These are phyloP conservation scores for Panopea generosa DNA, from an alignment of 2,888 invertebrate genomes.

Conservation along the genomic window DNA sequence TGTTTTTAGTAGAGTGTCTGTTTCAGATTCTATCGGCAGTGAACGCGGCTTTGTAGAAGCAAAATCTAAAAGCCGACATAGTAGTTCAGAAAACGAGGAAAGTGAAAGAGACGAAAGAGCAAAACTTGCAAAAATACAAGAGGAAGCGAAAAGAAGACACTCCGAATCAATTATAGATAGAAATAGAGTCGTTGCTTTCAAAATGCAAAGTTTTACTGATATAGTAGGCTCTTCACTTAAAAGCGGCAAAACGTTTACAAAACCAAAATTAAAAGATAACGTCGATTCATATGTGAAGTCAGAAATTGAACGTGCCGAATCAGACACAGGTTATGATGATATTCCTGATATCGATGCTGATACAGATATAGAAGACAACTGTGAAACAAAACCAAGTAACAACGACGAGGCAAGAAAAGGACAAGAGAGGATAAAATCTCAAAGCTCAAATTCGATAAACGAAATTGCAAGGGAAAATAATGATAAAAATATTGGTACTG, in stretches of 20 bases:
- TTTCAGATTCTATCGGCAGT: constrained; percentile 44
- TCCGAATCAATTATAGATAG: constrained; percentile 53
- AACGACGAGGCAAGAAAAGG: too few relatives aligned
- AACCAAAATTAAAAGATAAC: constrained; percentile 9
- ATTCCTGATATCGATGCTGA: background rate
- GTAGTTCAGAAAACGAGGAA: constrained; percentile 29
- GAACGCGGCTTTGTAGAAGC: constrained; percentile 19
- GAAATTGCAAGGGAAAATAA: too few relatives aligned
- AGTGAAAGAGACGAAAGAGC: constrained; percentile 41
- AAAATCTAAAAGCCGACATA: constrained; percentile 17
- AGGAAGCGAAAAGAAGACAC: constrained; percentile 45
- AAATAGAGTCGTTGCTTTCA: constrained; percentile 12
- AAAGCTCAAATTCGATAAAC: too few relatives aligned
- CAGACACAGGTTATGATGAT: background rate
- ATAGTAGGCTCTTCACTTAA: constrained; percentile 20
- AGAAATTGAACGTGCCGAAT: too few relatives aligned
- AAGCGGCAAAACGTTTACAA: constrained; percentile 32
- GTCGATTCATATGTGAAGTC: too few relatives aligned
- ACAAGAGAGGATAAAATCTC: too few relatives aligned
- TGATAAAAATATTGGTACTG: too few relatives aligned
- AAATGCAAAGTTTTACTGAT: constrained; percentile 26
- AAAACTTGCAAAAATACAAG: constrained; percentile 42
- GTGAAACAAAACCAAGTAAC: too few relatives aligned
- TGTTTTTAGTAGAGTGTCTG: constrained; percentile 38
- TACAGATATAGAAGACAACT: background rate